Evolutionary conservation across 2,113 vertebrate genomes (phyloP), one percentile per base, ranked within the genome.

Genomic region (pig (Sus scrofa)): DNA sequence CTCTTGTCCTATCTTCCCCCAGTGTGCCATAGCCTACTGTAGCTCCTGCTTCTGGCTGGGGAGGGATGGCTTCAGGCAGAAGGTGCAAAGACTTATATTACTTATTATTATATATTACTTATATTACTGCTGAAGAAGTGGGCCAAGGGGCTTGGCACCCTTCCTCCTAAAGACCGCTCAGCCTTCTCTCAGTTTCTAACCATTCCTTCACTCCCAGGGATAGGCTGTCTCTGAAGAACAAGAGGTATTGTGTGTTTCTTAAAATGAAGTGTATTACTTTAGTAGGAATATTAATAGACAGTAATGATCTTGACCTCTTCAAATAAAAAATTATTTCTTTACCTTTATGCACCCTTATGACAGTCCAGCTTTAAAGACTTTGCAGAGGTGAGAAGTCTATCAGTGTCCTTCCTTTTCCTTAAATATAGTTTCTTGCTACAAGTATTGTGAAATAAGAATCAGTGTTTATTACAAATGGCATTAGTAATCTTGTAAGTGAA

Each of bases 401-500:
- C 27, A 54, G 30, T 44, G 88, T 89, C 70, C 34, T 87, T 74
- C 39, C 81, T 86, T 89, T 90, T 32, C 30, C 34, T 92, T 81
- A 71, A 81, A 62, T 83, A 44, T 44, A 94, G 54, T 92, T 90
- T 81, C 34, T 89, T 97, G 86, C 52, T 54, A 92, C 27, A 79
- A 65, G 81, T 81, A 91, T 60, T 83, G 1, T 39, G 88, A 54
- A 86, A 19, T 67, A 83, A 56, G 81, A 90, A 68, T 52, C 71
- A 75, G 11, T 3, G 2, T 81, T 95, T 85, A 44, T 94, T 71
- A 60, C 54, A 30, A 89, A 91, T 93, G 65, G 81, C 52, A 30
- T 93, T 77, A 62, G 82, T 79, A 54, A 75, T 91, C 82, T 93
- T 95, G 37, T 60, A 52, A 15, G 18, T 92, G 87, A 96, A 94